Evolutionary conservation across 1,140 invertebrate species (phyloP), one percentile per base, ranked within the genome.

Genomic region (Zaprionus camerounensis): DNA sequence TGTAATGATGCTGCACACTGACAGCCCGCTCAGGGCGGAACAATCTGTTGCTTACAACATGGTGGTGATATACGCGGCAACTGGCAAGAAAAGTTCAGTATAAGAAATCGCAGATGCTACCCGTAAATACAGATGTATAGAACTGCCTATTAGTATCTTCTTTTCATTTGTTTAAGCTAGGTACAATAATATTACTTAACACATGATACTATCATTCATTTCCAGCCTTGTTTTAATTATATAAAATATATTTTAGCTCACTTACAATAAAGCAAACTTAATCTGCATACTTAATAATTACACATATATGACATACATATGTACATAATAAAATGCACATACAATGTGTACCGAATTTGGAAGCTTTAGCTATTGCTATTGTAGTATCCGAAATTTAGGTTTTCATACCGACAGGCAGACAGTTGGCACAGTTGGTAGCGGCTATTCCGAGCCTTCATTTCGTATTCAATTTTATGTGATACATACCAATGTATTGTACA

Each of bases 21-120:
- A 67, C 41, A 22, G 22, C 22, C 34, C 56, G 24, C 13, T 15
- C 69, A 26, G 36, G 46, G 28, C 28, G 17, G 58, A 44, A 31
- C 53, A 64, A 63, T 49, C 49, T 64, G 71, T 73, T 71, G 51
- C 69, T 65, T 71, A 51, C 61, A 57, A 41, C 67, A 65, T 65
- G 61, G 17, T 44, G 38, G 17, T 17, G 17, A 55, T 15, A 56
- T 22, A 44, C n/a, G 22, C 28, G 49, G 17, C 11, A 46, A 57
- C 3, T 46, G 31, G 26, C 9, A 58, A n/a, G 26, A 4, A 55
- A 20, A 22, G 5, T 49, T 49, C 20, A 49, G 17, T 38, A 53
- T 46, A 53, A 36, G 15, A 6, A 6, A 28, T 28, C 26, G 26
- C 26, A 28, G 1, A 6, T 28, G 6, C 26, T 28, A 28, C 5